phyloP scores from a whole-genome alignment of 2,888 invertebrate genomes.

The Ophonus ardosiacus region DNA sequence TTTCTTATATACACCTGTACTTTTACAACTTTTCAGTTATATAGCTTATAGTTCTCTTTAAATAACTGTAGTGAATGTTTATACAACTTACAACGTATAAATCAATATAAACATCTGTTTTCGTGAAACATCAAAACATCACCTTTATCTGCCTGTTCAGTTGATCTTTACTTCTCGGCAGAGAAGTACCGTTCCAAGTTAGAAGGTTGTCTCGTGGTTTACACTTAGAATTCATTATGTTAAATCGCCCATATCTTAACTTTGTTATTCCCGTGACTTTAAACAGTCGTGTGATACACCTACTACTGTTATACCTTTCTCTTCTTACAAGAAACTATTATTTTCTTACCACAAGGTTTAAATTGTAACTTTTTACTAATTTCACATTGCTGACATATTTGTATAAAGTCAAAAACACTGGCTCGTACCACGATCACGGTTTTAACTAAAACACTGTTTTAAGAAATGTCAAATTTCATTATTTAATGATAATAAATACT shows the following conservation, averaged over 20 bases:
- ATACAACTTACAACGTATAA: not conserved
- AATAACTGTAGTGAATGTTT: not conserved
- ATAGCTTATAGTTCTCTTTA: not conserved
- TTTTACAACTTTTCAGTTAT: not conserved
- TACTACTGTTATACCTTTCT: not conserved
- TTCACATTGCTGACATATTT: not conserved
- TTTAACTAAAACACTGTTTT: too few species aligned
- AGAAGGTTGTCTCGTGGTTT: constrained; percentile 48
- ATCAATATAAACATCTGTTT: not conserved
- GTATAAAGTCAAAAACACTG: too few species aligned
- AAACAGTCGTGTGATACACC: not conserved
- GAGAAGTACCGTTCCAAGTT: constrained; percentile 9
- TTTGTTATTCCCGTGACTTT: not conserved
- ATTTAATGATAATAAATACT: too few species aligned
- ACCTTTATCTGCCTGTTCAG: constrained; percentile 18
- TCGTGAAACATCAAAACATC: not conserved
- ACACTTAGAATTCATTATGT: constrained; percentile 36
- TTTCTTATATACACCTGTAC: not conserved
- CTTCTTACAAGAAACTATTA: not conserved
- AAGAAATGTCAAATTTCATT: too few species aligned
- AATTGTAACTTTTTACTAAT: not conserved
- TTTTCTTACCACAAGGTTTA: not conserved
- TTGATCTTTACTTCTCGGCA: not conserved
- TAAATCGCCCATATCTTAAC: constrained; percentile 29
- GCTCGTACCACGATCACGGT: too few species aligned